phyloP scores from a whole-genome alignment of 2,113 vertebrate species.

The Psophia crepitans region DNA sequence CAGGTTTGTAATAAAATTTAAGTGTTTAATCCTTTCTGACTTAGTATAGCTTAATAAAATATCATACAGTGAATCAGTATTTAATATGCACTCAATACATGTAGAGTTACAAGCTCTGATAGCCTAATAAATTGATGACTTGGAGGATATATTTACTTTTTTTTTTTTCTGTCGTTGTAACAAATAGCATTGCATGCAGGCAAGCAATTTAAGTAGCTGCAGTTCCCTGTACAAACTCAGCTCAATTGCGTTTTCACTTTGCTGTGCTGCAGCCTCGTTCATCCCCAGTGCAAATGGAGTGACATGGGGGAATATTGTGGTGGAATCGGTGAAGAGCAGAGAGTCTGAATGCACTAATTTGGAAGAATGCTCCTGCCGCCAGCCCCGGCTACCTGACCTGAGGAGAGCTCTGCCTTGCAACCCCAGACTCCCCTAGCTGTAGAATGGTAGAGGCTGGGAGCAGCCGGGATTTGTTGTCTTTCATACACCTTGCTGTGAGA shows the following conservation, averaged over 20 bases:
- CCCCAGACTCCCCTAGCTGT: not conserved
- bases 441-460: not conserved
- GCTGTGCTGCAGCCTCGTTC: not conserved
- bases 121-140: not conserved
- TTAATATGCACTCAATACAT: not conserved
- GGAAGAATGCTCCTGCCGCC: not conserved
- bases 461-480: not conserved
- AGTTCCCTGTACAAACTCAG: fast-evolving
- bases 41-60: not conserved
- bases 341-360: fast-evolving
- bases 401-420: not conserved
- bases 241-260: fast-evolving
- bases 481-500: fast-evolving
- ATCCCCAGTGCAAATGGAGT: not conserved
- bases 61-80: not conserved
- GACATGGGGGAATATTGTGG: fast-evolving
- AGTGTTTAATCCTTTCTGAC: not conserved
- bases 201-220: not conserved
- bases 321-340: not conserved
- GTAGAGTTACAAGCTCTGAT: not conserved
- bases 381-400: not conserved
- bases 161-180: not conserved
- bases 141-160: not conserved
- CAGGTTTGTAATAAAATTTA: not conserved
- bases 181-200: not conserved